Evolutionary conservation across 2,888 invertebrate species (phyloP), one percentile per base, ranked within the genome.

Genomic region (Zootermopsis nevadensis): DNA sequence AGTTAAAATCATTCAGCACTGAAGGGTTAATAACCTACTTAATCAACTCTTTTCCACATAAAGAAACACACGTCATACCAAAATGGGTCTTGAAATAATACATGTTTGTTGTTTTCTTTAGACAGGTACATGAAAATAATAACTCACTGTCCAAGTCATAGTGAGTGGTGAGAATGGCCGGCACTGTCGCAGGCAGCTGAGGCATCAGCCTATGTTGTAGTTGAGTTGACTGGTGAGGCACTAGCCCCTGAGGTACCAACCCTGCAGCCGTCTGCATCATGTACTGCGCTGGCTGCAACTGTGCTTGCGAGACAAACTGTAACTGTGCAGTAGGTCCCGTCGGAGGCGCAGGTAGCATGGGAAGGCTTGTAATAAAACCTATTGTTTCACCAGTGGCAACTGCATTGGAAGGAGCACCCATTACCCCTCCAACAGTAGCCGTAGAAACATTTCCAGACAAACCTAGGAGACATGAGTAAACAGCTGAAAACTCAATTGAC

Each of bases 261-360:
- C 77, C 81, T 38, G 79, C 72, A 69, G 81, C 53, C 15, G 76
- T 82, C 53, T 82, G 72, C 83, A 82, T 74, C 81, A 83, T 66
- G 67, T 79, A 81, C 76, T 33, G 77, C n/a, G 77, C 60, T 27
- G 90, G 87, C 91, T 60, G 79, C 55, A 38, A 66, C 79, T 91
- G 85, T 91, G 91, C 87, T 88, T 90, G 85, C 91, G 90, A 82
- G 90, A 90, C 30, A 90, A 89, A 86, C 55, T 84, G 84, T 48
- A 89, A 86, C 42, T 83, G 84, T 35, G 85, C 84, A 74, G 85
- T 48, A 27, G 83, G 84, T 74, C 67, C 80, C 84, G 67, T 69
- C 30, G 48, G 69, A 69, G 69, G 72, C 33, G 74, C 42, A 67
- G 82, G 82, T 33, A 81, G 81, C 55, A 53, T 60, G 30, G 60